Evolutionary conservation across 2,113 vertebrate species (phyloP).

Genomic region (Hemiprocne comata): DNA sequence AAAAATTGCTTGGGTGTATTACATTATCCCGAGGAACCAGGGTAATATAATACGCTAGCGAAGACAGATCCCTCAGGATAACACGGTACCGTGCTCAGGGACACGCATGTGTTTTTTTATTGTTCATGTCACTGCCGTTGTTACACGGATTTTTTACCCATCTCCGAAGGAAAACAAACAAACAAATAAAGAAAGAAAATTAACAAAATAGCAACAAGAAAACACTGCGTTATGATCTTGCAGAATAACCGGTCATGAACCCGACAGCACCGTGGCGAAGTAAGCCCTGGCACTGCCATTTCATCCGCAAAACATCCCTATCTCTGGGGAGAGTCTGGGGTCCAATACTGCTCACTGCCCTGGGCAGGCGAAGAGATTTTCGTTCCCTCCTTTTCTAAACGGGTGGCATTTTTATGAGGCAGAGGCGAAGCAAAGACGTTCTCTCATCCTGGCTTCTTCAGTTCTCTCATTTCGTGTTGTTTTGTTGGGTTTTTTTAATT

Average conservation of each 20-base stretch:
- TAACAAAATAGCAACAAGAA: not conserved
- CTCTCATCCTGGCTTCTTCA: not conserved
- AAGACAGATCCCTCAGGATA: slow-evolving; percentile 51
- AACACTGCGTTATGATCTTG: not conserved
- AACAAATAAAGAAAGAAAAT: not conserved
- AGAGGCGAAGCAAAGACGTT: not conserved
- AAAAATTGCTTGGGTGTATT: not conserved
- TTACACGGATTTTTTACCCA: not conserved
- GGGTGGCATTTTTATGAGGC: slow-evolving; percentile 20
- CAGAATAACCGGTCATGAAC: not conserved
- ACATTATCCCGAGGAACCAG: slow-evolving; percentile 12
- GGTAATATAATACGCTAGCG: not conserved
- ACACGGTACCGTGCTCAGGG: not conserved
- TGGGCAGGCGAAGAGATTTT: not conserved
- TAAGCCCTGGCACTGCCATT: not conserved
- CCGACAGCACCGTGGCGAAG: not conserved
- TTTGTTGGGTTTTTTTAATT: not conserved
- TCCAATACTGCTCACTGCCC: not conserved
- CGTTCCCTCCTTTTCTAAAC: not conserved
- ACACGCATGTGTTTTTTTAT: not conserved
- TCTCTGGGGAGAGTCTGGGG: not conserved
- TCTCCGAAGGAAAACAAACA: not conserved
- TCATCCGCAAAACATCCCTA: not conserved
- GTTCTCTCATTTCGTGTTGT: not conserved
- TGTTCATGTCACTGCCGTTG: not conserved